Base-by-base conservation (phyloP, 2,113 vertebrate genomes). In the Buteo buteo region DNA sequence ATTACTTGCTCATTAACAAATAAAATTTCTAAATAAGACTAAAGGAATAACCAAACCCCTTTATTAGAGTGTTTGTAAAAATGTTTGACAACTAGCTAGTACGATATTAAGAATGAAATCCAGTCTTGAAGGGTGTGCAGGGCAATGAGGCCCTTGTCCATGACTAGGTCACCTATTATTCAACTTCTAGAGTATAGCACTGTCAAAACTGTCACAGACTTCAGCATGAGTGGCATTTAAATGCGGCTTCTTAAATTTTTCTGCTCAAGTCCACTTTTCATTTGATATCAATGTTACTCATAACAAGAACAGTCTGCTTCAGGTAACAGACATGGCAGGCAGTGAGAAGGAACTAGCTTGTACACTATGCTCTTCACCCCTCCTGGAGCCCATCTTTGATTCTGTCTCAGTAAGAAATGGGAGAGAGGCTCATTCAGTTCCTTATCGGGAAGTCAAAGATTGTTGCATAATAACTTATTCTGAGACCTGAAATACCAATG, bases 361-460 rank as follows among this genome's bases (percentile, higher is more conserved):
- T 55, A 58, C 19, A 12, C 32, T 31, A 1, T 1, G 1, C 7
- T 64, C 38, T 71, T 66, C 28, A n/a, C 1, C 7, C 13, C 16
- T 70, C 31, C 31, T 59, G 54, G 13, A 58, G 11, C 36, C 42
- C 1, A 0, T 40, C 52, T 88, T 74, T 52, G 26, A 65, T 38
- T 59, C 36, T 44, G 7, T 34, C 55, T 74, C 6, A 5, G 36
- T 47, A 26, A 61, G 61, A 88, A 79, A 49, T 22, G 10, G 19
- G 25, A 62, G 13, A 91, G 34, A 54, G 5, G 19, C 2, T 87
- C 5, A 49, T 58, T 45, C 49, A 71, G 7, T 54, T 61, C 42
- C 25, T 61, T 79, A 10, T 19, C 31, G 57, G 50, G 14, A 82
- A 85, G 32, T 57, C 61, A 78, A 79, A 47, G 19, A 36, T 40